phyloP scores from a whole-genome alignment of 2,113 vertebrate species.

The Python bivittatus region DNA sequence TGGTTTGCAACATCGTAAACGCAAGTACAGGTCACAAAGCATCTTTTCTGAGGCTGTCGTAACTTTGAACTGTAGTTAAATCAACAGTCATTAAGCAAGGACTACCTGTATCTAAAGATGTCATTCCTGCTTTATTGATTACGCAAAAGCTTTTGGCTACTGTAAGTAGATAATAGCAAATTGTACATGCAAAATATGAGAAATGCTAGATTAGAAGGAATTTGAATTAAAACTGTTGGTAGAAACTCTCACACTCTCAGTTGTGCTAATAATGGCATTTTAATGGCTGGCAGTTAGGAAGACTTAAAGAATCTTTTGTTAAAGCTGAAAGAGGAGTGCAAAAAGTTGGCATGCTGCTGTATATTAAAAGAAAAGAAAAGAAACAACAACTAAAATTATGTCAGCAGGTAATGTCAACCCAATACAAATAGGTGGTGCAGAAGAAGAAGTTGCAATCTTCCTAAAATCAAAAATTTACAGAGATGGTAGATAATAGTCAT shows the following conservation, averaged over 20 bases:
- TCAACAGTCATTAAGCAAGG: too few species aligned
- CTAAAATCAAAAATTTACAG: not conserved
- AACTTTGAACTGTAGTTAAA: too few species aligned
- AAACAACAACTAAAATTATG: not conserved
- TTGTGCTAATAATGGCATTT: not conserved
- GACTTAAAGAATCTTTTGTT: not conserved
- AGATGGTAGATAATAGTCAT: not conserved
- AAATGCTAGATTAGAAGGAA: not conserved
- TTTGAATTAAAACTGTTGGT: not conserved
- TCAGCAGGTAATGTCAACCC: not conserved
- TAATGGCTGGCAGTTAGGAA: not conserved
- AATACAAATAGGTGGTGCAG: not conserved
- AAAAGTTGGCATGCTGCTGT: not conserved
- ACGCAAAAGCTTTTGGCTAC: too few species aligned
- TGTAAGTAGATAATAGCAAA: too few species aligned
- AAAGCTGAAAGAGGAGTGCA: not conserved
- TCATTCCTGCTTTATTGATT: too few species aligned
- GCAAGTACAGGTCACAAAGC: too few species aligned
- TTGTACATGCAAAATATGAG: not conserved
- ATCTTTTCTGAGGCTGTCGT: too few species aligned
- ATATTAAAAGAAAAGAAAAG: not conserved
- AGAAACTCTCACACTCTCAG: not conserved
- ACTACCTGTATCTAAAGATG: too few species aligned
- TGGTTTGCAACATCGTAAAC: too few species aligned
- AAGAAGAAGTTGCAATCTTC: not conserved